These are phyloP conservation scores for Paedocypris micromegethes DNA, from an alignment of 2,797 vertebrate species.

Conservation along the genomic window DNA sequence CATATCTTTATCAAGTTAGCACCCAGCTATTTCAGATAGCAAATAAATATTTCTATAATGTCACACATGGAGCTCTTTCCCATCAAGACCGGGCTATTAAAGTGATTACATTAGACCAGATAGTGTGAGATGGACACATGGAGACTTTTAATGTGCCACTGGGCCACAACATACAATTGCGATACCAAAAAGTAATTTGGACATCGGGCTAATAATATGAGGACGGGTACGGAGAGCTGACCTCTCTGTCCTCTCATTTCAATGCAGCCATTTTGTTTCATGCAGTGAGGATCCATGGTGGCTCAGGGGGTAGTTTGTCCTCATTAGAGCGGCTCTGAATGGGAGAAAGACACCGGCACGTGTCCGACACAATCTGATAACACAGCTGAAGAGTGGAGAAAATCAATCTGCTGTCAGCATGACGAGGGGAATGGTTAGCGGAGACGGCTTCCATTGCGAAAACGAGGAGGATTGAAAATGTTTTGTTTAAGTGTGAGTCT, in stretches of 20 bases:
- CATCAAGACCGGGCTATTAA: constrained; percentile 68
- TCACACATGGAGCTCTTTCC: constrained; percentile 57
- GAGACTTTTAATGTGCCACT: constrained; percentile 64
- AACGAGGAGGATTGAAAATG: constrained; percentile 31
- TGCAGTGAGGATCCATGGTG: constrained; percentile 74
- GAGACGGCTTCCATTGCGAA: constrained; percentile 41
- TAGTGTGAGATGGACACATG: constrained; percentile 59
- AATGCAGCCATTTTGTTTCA: constrained; percentile 74
- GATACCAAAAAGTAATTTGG: constrained; percentile 73
- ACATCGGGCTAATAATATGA: constrained; percentile 73
- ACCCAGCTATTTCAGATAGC: constrained; percentile 59
- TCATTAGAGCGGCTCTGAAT: constrained; percentile 85
- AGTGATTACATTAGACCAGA: constrained; percentile 67
- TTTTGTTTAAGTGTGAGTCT: constrained; percentile 25
- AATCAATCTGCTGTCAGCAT: constrained; percentile 73
- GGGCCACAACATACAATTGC: constrained; percentile 74
- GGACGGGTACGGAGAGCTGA: constrained; percentile 75
- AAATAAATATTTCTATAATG: constrained; percentile 66
- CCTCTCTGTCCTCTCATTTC: constrained; percentile 71
- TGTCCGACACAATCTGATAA: constrained; percentile 77
- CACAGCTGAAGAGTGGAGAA: constrained; percentile 61
- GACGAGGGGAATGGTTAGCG: constrained; percentile 68
- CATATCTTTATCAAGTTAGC: constrained; percentile 57
- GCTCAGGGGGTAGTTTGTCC: constrained; percentile 84
- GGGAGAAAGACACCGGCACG: constrained; percentile 76